phyloP scores from a whole-genome alignment of 2,888 invertebrate genomes.

The Dryococelus australis region DNA sequence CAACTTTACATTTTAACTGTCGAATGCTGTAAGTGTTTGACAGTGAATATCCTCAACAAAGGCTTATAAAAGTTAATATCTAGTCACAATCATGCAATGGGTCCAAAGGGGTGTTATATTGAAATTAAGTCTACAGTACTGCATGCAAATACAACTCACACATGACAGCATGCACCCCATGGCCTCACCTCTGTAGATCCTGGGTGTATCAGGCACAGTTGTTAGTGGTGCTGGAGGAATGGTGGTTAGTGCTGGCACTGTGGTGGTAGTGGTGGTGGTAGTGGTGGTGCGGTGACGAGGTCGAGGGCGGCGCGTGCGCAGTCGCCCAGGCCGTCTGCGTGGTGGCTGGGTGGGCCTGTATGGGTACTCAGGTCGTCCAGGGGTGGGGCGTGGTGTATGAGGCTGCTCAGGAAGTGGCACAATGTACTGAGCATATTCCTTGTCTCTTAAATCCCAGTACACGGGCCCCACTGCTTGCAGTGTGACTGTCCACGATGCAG shows the following conservation, averaged over 20 bases:
- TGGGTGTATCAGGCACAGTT: constrained; percentile 42
- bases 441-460: constrained; percentile 66
- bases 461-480: constrained; percentile 77
- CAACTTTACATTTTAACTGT: too few relatives aligned
- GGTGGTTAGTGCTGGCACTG: constrained; percentile 35
- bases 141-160: not conserved
- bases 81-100: too few relatives aligned
- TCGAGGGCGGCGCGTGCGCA: constrained; percentile 43
- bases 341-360: constrained; percentile 53
- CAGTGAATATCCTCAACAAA: too few relatives aligned
- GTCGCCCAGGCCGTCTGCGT: constrained; percentile 56
- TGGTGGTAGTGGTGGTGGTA: constrained; percentile 50
- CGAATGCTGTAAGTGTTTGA: too few relatives aligned
- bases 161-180: not conserved
- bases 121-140: not conserved
- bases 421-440: constrained; percentile 67
- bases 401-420: constrained; percentile 63
- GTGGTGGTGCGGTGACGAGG: constrained; percentile 48
- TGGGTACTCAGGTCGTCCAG: constrained; percentile 55
- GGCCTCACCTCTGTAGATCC: constrained; percentile 39
- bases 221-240: constrained; percentile 20
- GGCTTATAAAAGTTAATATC: too few relatives aligned
- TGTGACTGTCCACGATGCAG: constrained; percentile 78
- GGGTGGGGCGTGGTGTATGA: constrained; percentile 41
- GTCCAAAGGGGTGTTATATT: too few relatives aligned